These are phyloP conservation scores for Drosophila truncata DNA, from an alignment of 1,140 invertebrate species.

Conservation along the genomic window DNA sequence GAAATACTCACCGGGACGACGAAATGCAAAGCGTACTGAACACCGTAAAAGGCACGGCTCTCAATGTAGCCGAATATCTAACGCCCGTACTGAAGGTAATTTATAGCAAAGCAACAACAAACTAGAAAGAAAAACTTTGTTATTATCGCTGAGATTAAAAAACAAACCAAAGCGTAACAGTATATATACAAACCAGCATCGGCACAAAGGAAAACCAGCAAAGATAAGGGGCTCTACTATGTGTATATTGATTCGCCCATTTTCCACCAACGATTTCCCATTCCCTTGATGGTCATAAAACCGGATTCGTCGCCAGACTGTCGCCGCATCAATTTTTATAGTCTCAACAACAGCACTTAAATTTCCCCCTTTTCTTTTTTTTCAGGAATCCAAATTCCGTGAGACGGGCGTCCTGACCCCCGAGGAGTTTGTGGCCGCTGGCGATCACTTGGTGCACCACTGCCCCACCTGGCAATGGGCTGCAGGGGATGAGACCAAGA, in stretches of 20 bases:
- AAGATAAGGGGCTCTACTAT: constrained; percentile 11
- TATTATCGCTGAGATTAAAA: constrained; percentile 3
- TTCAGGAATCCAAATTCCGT: constrained; percentile 98
- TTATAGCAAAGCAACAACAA: constrained; percentile 14
- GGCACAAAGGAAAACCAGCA: background rate
- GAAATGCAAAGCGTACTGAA: constrained; percentile 99
- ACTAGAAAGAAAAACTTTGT: constrained; percentile 4
- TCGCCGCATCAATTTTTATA: constrained; percentile 7
- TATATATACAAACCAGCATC: background rate
- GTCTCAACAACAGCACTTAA: background rate
- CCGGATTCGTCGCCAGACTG: constrained; percentile 36
- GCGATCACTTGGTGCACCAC: constrained; percentile 99
- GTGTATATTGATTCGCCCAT: constrained; percentile 21
- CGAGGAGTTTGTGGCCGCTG: constrained; percentile 97
- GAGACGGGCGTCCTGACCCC: constrained; percentile 99
- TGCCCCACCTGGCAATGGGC: constrained; percentile 99
- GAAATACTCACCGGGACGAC: constrained; percentile 46
- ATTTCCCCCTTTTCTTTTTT: background rate
- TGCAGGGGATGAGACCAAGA: constrained; percentile 93
- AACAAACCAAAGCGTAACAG: background rate
- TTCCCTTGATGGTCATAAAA: constrained; percentile 22
- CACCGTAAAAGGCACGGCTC: constrained; percentile 96
- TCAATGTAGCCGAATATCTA: constrained; percentile 97
- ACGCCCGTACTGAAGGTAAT: constrained; percentile 97
- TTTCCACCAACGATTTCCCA: background rate